phyloP scores from a whole-genome alignment of 2,113 vertebrate genomes.

The Corydoras maculifer region DNA sequence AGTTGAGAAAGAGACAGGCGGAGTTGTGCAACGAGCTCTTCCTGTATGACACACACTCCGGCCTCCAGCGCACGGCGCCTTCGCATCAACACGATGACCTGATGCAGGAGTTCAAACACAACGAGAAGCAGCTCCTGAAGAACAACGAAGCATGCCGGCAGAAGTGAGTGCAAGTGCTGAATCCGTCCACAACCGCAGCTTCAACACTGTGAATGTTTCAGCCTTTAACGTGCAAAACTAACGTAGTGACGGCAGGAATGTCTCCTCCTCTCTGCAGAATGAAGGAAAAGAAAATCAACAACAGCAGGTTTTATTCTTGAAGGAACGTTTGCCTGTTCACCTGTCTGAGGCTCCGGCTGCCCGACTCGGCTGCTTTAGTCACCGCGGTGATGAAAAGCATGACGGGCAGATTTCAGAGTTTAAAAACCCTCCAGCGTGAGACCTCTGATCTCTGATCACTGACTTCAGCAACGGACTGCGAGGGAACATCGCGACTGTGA shows the following conservation, averaged over 20 bases:
- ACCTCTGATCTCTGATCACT: not conserved
- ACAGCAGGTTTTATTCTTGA: conserved; percentile 90
- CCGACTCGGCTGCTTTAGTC: too few species aligned
- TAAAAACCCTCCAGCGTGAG: not conserved
- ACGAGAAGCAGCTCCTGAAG: conserved; percentile 69
- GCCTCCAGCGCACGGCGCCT: conserved; percentile 54
- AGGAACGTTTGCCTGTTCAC: not conserved
- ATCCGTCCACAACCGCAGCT: too few species aligned
- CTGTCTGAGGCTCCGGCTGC: too few species aligned
- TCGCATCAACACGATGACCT: conserved; percentile 64
- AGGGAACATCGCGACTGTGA: not conserved
- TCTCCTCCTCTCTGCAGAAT: conserved; percentile 55
- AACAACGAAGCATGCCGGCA: conserved; percentile 70
- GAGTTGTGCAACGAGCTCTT: conserved; percentile 74
- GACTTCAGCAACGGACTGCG: not conserved
- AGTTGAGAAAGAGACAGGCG: conserved; percentile 75
- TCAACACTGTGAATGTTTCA: too few species aligned
- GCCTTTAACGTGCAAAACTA: too few species aligned
- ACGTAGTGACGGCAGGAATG: not conserved
- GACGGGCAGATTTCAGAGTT: not conserved
- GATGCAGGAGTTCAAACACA: conserved; percentile 68
- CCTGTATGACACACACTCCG: conserved; percentile 77
- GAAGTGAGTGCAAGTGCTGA: conserved; percentile 56
- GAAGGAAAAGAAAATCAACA: conserved; percentile 85
- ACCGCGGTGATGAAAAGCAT: too few species aligned